Evolutionary conservation across 2,113 vertebrate genomes (phyloP).

Genomic region (Microcebus ravelobensis): DNA sequence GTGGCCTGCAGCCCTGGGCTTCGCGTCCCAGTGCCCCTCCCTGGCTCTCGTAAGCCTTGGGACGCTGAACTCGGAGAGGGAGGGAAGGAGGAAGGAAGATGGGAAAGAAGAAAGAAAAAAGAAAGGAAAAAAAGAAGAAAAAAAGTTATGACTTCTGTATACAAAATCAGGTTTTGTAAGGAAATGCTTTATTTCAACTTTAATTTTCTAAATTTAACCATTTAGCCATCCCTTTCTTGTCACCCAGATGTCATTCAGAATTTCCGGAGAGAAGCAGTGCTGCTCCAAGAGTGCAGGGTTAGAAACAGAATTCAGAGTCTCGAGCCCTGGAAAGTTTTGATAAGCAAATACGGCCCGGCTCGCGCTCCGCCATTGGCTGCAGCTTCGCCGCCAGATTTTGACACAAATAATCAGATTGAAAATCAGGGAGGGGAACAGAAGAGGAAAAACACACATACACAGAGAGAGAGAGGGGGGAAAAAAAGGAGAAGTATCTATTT

Average conservation of each 20-base stretch:
- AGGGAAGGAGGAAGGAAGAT: background rate
- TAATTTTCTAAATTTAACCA: background rate
- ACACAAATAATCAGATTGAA: slow-evolving; percentile 92
- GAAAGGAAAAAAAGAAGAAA: background rate
- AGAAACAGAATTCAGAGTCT: slow-evolving; percentile 72
- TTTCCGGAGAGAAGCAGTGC: slow-evolving; percentile 63
- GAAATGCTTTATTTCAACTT: background rate
- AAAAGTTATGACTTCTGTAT: background rate
- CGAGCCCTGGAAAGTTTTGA: slow-evolving; percentile 85
- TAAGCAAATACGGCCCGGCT: slow-evolving; percentile 86
- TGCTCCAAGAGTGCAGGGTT: slow-evolving; percentile 41
- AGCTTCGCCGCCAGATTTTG: slow-evolving; percentile 88
- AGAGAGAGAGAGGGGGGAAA: slow-evolving; percentile 38
- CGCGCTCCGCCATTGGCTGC: slow-evolving; percentile 82
- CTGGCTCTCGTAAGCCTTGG: background rate
- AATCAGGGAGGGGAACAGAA: slow-evolving; percentile 89
- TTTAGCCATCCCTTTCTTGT: slow-evolving; percentile 46
- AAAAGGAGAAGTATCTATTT: slow-evolving; percentile 93
- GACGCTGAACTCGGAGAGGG: background rate
- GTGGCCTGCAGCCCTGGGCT: no score
- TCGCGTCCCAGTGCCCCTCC: background rate
- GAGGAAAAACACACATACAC: slow-evolving; percentile 47
- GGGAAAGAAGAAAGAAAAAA: background rate
- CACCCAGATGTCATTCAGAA: slow-evolving; percentile 48
- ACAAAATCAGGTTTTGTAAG: background rate